A percentile compares a stretch with the other conserved stretches of the same genome.
These are phyloP conservation scores for Apodemus agrarius DNA, from an alignment of 2,797 vertebrate species.

Conservation along the genomic window DNA sequence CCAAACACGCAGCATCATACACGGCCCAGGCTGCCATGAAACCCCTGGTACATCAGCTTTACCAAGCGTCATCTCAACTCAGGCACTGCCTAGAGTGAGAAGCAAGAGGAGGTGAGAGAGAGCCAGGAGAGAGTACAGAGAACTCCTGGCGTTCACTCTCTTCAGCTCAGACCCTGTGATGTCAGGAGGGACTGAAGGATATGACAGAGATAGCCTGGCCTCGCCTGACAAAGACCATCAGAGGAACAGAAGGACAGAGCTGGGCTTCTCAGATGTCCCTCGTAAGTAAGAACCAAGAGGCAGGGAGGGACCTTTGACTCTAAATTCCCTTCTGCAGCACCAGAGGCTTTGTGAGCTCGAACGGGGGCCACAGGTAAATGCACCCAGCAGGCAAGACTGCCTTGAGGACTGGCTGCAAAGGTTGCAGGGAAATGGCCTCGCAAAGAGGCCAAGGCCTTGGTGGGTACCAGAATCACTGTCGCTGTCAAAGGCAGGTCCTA, in stretches of 20 bases:
- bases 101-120: neutral
- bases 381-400: neutral
- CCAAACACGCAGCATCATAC: slow-evolving; percentile 64
- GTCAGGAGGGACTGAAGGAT: neutral
- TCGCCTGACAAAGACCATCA: neutral
- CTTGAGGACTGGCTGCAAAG: rapidly evolving
- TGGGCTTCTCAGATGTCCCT: neutral
- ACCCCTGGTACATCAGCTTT: neutral
- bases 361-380: neutral
- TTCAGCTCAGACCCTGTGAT: neutral
- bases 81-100: neutral
- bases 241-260: neutral
- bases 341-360: neutral
- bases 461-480: neutral
- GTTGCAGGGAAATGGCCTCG: no score
- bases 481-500: neutral
- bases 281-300: neutral
- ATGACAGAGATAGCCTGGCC: neutral
- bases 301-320: neutral
- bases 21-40: slow-evolving; percentile 77
- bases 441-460: rapidly evolving
- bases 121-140: neutral
- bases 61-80: neutral
- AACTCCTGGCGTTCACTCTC: neutral
- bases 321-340: neutral